Conservation (phyloP, 2,113 vertebrate genomes). For the Sorex fumeus region DNA sequence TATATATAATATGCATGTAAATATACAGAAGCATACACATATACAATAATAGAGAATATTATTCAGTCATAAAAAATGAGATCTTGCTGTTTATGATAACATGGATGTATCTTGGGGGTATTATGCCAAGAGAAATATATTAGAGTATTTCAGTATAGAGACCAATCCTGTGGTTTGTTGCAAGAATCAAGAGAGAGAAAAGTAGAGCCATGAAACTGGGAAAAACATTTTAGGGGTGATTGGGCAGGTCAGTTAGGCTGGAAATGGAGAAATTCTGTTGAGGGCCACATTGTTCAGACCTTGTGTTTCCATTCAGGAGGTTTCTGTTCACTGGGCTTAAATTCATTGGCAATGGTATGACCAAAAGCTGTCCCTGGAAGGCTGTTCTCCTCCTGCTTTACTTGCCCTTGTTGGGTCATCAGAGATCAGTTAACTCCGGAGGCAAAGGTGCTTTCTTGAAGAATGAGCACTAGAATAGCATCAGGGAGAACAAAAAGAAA, state of each 20-base stretch:
- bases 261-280: background rate
- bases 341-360: too few species aligned
- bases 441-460: background rate
- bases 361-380: background rate
- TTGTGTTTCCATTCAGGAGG: background rate
- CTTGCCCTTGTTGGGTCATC: background rate
- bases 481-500: background rate
- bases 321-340: constrained; percentile 25
- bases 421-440: background rate
- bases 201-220: constrained; percentile 42
- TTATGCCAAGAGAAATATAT: too few species aligned
- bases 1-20: too few species aligned
- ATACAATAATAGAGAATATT: too few species aligned
- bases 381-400: background rate
- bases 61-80: too few species aligned
- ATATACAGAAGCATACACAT: too few species aligned
- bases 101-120: too few species aligned
- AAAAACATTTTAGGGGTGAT: background rate
- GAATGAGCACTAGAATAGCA: background rate
- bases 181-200: constrained; percentile 51
- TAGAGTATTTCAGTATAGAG: too few species aligned
- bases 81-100: too few species aligned
- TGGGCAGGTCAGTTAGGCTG: background rate
- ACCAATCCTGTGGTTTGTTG: background rate
- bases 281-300: background rate